Evolutionary conservation across 37 sponge, comb jelly and placozoan species (phyloP), one percentile per base, ranked within the genome.

Genomic region (Haliclona indistincta): DNA sequence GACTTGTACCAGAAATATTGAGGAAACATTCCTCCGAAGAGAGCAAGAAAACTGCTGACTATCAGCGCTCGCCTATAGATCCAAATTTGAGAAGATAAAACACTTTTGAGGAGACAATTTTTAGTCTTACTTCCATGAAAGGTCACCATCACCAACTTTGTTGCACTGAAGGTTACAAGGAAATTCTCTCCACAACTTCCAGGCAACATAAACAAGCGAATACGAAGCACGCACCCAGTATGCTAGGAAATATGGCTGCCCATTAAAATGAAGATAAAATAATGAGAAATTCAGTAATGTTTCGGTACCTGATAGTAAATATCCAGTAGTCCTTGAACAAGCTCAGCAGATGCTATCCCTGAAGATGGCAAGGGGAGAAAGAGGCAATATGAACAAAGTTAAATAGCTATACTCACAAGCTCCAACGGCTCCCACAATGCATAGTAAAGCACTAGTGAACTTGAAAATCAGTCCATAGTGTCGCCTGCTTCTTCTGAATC

Each of bases 271-370:
- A 36, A 5, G 6, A 33, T 25, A 22, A 66, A 7, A 66, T 35
- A 33, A 33, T 33, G 38, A 22, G 8, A 61, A 10, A 25, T 29
- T 20, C 15, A 25, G 20, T 23, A 73, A 3, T 30, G 4, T 4
- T 11, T 5, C 20, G 1, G 53, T 36, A 79, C 80, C 58, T 81
- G 80, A 2, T 25, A 37, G 49, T 86, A 86, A 5, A 4, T 23
- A 22, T 62, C 44, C 11, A 37, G 40, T 5, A 90, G 23, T 34
- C 43, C 63, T 55, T 85, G 81, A 38, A 90, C 52, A 25, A 55
- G 51, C 70, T 85, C 91, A 25, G 91, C 91, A 86, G 85, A 75
- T 7, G 53, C 29, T 1, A 90, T 54, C 91, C 91, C 91, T 90
- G 38, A 28, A 79, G 38, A 5, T 30, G 35, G 56, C 30, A 13